Evolutionary conservation across 1,140 invertebrate species (phyloP).

Genomic region (Apolygus lucorum): DNA sequence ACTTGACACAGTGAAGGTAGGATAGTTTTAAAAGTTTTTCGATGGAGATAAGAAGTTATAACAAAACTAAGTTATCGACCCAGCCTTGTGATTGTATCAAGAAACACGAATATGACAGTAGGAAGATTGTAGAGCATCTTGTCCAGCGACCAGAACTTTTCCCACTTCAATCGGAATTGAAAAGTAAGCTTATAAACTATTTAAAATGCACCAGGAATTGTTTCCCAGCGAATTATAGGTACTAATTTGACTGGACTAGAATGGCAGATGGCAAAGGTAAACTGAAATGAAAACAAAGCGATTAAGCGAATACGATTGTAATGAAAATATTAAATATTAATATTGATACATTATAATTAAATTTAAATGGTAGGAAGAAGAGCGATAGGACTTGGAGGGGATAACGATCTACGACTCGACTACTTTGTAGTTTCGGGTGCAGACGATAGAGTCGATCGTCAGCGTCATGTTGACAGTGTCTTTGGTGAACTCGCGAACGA

Average conservation of each 20-base stretch:
- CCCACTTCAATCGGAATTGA: too few species aligned
- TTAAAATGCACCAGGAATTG: too few species aligned
- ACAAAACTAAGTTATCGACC: too few species aligned
- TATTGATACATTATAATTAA: not conserved
- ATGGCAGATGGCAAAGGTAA: not conserved
- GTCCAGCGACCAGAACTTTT: too few species aligned
- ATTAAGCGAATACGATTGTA: slow-evolving; percentile 9
- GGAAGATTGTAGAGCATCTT: too few species aligned
- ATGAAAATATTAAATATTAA: slow-evolving; percentile 14
- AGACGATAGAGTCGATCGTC: slow-evolving; percentile 59
- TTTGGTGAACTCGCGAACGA: slow-evolving; percentile 34
- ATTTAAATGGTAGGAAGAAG: not conserved
- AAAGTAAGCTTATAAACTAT: too few species aligned
- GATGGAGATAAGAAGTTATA: too few species aligned
- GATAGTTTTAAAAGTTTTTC: too few species aligned
- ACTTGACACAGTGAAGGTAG: too few species aligned
- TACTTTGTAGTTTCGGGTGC: slow-evolving; percentile 60
- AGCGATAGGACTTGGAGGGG: not conserved
- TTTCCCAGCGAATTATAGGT: not conserved
- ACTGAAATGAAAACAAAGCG: not conserved
- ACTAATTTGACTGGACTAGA: not conserved
- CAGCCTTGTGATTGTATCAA: too few species aligned
- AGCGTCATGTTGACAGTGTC: slow-evolving; percentile 40
- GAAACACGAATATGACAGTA: too few species aligned
- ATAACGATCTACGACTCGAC: slow-evolving; percentile 10